phyloP scores from a whole-genome alignment of 2,113 vertebrate species.

The Nicator chloris region DNA sequence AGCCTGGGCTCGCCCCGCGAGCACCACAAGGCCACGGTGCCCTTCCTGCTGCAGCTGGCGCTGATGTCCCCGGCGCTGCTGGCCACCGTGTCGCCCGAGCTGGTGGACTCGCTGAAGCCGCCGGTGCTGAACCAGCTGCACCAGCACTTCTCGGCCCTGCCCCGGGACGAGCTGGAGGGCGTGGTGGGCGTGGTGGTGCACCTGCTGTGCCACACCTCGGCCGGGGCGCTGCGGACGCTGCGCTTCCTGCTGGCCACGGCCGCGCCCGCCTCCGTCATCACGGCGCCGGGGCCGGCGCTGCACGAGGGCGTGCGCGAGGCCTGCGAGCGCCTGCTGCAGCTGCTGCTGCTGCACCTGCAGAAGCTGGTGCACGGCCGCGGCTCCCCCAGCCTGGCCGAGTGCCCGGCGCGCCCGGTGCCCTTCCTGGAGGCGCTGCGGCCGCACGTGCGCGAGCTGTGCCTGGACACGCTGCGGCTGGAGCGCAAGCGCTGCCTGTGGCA shows the following conservation, averaged over 20 bases:
- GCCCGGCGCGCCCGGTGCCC: slow-evolving; percentile 76
- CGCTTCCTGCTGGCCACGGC: slow-evolving; percentile 89
- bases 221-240: slow-evolving; percentile 82
- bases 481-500: slow-evolving; percentile 90
- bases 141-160: slow-evolving; percentile 77
- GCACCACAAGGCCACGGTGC: slow-evolving; percentile 79
- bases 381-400: not conserved
- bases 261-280: slow-evolving; percentile 89
- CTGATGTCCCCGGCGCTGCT: slow-evolving; percentile 88
- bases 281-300: slow-evolving; percentile 75
- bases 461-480: slow-evolving; percentile 84
- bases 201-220: slow-evolving; percentile 87
- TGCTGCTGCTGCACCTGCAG: slow-evolving; percentile 88
- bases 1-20: slow-evolving; percentile 77
- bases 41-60: slow-evolving; percentile 89
- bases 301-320: slow-evolving; percentile 87
- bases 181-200: slow-evolving; percentile 85
- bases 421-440: slow-evolving; percentile 84
- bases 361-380: slow-evolving; percentile 85
- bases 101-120: slow-evolving; percentile 86
- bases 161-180: slow-evolving; percentile 88
- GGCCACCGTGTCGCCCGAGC: slow-evolving; percentile 82
- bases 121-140: slow-evolving; percentile 87
- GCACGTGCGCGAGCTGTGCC: slow-evolving; percentile 84
- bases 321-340: slow-evolving; percentile 88